A percentile compares a stretch with the other conserved stretches of the same genome.
Evolutionary conservation across 2,797 vertebrate species (phyloP).

Genomic region (Morelia viridis): DNA sequence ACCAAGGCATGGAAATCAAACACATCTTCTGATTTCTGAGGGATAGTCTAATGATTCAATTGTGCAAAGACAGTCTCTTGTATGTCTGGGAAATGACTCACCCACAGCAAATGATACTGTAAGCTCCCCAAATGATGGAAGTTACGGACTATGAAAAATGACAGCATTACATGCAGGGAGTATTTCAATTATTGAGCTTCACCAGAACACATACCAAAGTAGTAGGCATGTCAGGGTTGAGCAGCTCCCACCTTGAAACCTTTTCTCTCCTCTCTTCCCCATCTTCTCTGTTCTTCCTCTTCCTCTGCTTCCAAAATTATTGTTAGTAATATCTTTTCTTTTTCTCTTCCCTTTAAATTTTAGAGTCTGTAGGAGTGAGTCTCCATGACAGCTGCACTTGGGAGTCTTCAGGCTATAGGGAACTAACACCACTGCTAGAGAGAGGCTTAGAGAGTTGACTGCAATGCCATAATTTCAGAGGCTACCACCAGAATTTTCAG

Average conservation of each 20-base stretch:
- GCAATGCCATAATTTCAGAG: not conserved
- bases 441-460: not conserved
- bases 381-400: not conserved
- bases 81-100: not conserved
- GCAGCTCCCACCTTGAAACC: not conserved
- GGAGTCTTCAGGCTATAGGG: not conserved
- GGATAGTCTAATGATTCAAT: not conserved
- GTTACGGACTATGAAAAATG: not conserved
- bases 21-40: conserved; percentile 12
- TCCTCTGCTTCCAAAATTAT: not conserved
- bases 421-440: not conserved
- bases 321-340: not conserved
- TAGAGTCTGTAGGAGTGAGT: not conserved
- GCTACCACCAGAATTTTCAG: not conserved
- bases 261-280: not conserved
- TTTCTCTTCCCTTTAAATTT: not conserved
- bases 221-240: not conserved
- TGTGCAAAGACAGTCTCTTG: not conserved
- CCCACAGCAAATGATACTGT: not conserved
- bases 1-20: not conserved
- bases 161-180: not conserved
- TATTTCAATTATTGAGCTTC: not conserved
- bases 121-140: not conserved
- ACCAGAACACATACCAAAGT: not conserved
- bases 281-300: not conserved